Conservation (phyloP, 2,888 invertebrate genomes). For the Diarsia dahlii region DNA sequence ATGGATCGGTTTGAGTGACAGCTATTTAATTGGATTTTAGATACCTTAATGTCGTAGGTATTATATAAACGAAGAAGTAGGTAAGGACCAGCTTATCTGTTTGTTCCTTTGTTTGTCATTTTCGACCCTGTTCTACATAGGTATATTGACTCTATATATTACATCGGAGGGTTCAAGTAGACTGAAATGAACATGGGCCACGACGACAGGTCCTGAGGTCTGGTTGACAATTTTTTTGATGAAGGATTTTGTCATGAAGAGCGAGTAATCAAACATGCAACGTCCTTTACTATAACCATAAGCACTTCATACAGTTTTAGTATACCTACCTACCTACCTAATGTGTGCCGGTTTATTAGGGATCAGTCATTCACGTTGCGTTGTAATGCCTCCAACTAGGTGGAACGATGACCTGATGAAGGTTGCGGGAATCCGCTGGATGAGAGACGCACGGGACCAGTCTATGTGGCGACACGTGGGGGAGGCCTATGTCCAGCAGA, state of each 20-base stretch:
- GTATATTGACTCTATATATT: background rate
- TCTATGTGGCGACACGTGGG: no score
- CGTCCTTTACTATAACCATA: background rate
- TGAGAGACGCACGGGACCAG: no score
- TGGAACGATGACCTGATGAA: no score
- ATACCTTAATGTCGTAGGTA: no score
- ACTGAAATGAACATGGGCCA: background rate
- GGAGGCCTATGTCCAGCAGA: no score
- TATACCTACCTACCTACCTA: background rate
- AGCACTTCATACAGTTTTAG: background rate
- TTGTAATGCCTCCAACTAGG: no score
- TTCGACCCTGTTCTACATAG: no score
- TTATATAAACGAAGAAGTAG: background rate
- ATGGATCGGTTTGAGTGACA: slow-evolving; percentile 31
- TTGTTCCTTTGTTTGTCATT: background rate
- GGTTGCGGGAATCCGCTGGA: no score
- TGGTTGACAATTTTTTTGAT: background rate
- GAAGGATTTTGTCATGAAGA: background rate
- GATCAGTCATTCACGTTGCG: no score
- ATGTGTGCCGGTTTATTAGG: background rate
- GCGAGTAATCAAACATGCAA: background rate
- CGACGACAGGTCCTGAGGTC: background rate
- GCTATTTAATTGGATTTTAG: slow-evolving; percentile 18
- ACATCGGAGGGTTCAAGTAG: no score
- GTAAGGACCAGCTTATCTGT: background rate